These are phyloP conservation scores for Notoglanidium macrostoma DNA, from an alignment of 2,797 vertebrate genomes.

Conservation along the genomic window DNA sequence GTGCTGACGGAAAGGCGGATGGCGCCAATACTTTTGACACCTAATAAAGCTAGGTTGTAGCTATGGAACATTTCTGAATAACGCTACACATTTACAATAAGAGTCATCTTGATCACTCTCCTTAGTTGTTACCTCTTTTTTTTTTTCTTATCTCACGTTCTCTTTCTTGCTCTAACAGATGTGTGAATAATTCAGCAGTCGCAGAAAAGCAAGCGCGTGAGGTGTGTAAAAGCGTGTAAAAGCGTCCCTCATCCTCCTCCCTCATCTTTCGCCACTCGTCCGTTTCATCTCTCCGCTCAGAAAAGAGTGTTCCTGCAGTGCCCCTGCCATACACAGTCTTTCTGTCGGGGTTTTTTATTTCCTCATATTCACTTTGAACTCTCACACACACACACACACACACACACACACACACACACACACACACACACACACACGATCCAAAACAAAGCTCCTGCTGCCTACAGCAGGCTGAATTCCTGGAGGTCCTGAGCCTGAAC, in stretches of 20 bases:
- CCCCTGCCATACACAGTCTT: constrained; percentile 10
- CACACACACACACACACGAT: not conserved
- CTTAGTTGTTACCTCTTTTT: constrained; percentile 5
- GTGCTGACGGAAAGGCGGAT: not conserved
- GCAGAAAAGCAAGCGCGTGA: constrained; percentile 36
- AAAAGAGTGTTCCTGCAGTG: not conserved
- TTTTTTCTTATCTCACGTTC: not conserved
- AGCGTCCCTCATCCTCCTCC: constrained; percentile 4
- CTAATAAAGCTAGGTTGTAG: not conserved
- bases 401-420: constrained; percentile 29
- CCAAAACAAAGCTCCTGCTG: constrained; percentile 20
- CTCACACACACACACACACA: constrained; percentile 28
- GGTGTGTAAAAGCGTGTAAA: not conserved
- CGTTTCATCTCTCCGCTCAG: constrained; percentile 6
- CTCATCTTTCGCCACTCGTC: not conserved
- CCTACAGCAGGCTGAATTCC: constrained; percentile 46
- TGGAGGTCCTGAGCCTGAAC: constrained; percentile 33
- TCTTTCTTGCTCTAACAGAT: constrained; percentile 3
- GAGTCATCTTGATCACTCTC: constrained; percentile 11
- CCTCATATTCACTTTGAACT: constrained; percentile 34
- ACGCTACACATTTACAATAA: not conserved
- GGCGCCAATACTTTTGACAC: not conserved
- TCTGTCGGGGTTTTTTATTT: constrained; percentile 26
- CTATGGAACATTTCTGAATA: not conserved
- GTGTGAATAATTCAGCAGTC: constrained; percentile 55